Evolutionary conservation across 2,888 invertebrate genomes (phyloP).

Genomic region (Camponotus fellah): DNA sequence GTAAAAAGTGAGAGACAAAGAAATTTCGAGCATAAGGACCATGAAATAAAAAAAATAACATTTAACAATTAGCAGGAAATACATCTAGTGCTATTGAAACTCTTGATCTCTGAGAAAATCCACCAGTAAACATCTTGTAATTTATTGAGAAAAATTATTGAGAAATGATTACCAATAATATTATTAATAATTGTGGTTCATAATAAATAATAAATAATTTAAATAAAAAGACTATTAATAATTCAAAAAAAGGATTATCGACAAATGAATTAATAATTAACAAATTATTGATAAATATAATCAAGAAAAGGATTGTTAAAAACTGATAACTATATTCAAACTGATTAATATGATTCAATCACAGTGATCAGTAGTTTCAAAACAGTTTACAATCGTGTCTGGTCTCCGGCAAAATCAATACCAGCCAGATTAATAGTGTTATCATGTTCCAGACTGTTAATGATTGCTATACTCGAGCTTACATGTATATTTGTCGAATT

Average conservation of each 20-base stretch:
- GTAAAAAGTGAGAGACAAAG: too few species aligned
- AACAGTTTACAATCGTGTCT: neutral
- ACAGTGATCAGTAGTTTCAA: neutral
- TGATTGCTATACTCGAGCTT: slow-evolving; percentile 16
- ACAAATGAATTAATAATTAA: neutral
- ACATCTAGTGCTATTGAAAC: neutral
- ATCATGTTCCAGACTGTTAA: slow-evolving; percentile 18
- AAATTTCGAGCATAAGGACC: too few species aligned
- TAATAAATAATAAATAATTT: neutral
- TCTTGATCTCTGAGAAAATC: slow-evolving; percentile 1
- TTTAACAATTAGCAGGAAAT: neutral
- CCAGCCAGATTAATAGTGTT: slow-evolving; percentile 22
- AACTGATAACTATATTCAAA: neutral
- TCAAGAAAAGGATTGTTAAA: neutral
- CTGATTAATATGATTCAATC: neutral
- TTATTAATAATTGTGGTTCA: neutral
- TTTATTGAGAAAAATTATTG: neutral
- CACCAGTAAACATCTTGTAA: neutral
- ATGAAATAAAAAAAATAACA: neutral
- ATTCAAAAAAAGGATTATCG: neutral
- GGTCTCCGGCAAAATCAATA: neutral
- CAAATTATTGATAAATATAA: neutral
- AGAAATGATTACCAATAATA: neutral
- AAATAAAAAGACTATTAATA: neutral
- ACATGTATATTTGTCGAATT: neutral